Evolutionary conservation across 2,113 vertebrate genomes (phyloP).

Genomic region (Nycticebus coucang): DNA sequence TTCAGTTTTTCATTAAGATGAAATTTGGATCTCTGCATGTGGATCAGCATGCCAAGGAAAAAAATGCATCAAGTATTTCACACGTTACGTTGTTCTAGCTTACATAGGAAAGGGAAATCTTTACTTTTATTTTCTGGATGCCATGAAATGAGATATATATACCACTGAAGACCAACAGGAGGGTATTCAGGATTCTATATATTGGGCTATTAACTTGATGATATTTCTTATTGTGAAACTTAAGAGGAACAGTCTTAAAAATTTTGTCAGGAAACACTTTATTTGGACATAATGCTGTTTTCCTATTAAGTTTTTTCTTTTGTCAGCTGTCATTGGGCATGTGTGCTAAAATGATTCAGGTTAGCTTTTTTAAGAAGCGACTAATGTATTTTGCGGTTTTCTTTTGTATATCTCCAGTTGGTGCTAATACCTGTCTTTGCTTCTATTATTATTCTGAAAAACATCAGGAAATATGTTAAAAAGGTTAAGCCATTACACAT

Average conservation of each 20-base stretch:
- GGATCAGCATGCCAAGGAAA: not conserved
- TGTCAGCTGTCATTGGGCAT: not conserved
- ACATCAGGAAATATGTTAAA: not conserved
- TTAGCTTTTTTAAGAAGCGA: not conserved
- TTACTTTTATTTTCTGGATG: not conserved
- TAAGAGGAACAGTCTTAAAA: not conserved
- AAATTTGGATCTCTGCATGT: slow-evolving; percentile 21
- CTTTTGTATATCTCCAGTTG: not conserved
- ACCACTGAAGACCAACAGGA: not conserved
- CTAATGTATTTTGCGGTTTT: not conserved
- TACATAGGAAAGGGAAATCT: not conserved
- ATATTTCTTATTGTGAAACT: not conserved
- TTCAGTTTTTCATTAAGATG: slow-evolving; percentile 60
- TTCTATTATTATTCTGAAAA: not conserved
- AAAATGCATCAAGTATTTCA: not conserved
- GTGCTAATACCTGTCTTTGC: not conserved
- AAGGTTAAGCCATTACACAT: not conserved
- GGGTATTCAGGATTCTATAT: not conserved
- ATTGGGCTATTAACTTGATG: not conserved
- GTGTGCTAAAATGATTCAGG: not conserved
- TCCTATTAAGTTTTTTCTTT: slow-evolving; percentile 37
- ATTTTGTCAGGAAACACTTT: not conserved
- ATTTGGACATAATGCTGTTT: not conserved
- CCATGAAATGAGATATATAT: not conserved
- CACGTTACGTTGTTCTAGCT: not conserved